Conservation (phyloP, 2,888 invertebrate species). For the Troides helena region DNA sequence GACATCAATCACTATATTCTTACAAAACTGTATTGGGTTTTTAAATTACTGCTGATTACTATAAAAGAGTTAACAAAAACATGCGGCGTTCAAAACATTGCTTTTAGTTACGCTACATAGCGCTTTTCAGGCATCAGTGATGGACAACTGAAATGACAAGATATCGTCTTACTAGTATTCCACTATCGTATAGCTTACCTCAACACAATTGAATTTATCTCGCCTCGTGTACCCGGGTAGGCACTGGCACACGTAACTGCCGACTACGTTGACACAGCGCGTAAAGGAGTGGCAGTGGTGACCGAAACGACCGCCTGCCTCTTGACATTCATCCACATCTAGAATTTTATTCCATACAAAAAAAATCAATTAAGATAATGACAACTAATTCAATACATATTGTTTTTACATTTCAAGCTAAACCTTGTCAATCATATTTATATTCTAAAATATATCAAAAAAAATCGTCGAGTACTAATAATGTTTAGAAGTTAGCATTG, state of each 20-base stretch:
- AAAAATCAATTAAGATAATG: not conserved
- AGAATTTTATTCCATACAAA: conserved; percentile 38
- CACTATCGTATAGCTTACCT: conserved; percentile 55
- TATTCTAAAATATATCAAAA: too few relatives aligned
- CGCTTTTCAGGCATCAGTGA: too few relatives aligned
- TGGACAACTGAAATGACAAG: not conserved
- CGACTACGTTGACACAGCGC: conserved; percentile 89
- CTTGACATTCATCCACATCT: conserved; percentile 93
- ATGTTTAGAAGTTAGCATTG: too few relatives aligned
- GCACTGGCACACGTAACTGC: conserved; percentile 92
- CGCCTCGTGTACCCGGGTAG: conserved; percentile 87
- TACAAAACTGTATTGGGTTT: too few relatives aligned
- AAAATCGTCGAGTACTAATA: too few relatives aligned
- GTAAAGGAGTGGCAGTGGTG: conserved; percentile 93
- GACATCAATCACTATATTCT: too few relatives aligned
- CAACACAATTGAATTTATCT: conserved; percentile 89
- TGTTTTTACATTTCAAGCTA: not conserved
- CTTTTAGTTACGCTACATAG: too few relatives aligned
- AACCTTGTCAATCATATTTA: too few relatives aligned
- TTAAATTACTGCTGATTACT: too few relatives aligned
- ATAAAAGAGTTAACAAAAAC: too few relatives aligned
- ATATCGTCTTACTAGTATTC: not conserved
- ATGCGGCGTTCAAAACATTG: too few relatives aligned
- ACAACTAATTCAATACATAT: not conserved
- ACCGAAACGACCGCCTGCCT: conserved; percentile 87